Conservation (phyloP, 2,888 invertebrate species). For the Temnothorax unifasciatus region DNA sequence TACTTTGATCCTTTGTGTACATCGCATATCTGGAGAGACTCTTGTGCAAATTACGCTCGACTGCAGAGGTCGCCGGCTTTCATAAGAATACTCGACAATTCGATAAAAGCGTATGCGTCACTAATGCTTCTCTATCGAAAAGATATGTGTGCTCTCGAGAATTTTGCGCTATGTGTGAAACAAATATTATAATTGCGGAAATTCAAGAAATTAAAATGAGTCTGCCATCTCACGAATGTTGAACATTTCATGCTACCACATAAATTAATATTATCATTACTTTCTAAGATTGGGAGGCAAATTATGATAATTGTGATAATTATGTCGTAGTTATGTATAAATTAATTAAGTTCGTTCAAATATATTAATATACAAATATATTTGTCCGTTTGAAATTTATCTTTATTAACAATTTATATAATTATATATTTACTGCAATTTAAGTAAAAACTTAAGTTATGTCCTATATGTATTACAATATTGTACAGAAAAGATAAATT, state of each 20-base stretch:
- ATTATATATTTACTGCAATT: not conserved
- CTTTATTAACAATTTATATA: not conserved
- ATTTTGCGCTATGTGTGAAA: not conserved
- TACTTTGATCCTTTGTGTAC: constrained; percentile 58
- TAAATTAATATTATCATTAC: not conserved
- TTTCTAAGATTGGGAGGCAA: not conserved
- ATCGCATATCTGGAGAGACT: constrained; percentile 47
- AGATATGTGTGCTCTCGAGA: constrained; percentile 12
- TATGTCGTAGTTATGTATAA: not conserved
- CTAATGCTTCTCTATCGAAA: constrained; percentile 16
- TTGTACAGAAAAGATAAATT: not conserved
- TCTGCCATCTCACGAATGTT: not conserved
- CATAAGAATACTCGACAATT: constrained; percentile 40
- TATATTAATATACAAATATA: too few relatives aligned
- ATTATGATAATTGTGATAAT: not conserved
- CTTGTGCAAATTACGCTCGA: constrained; percentile 48
- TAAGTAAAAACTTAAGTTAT: not conserved
- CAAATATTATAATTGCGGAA: not conserved
- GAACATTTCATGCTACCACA: not conserved
- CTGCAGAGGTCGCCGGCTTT: constrained; percentile 21
- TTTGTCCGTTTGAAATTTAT: not conserved
- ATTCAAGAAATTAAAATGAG: constrained; percentile 6
- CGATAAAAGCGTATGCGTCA: constrained; percentile 36
- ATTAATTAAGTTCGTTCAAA: not conserved
- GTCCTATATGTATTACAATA: not conserved